Base-by-base conservation (phyloP, 2,888 invertebrate genomes). In the Desoria tigrina region DNA sequence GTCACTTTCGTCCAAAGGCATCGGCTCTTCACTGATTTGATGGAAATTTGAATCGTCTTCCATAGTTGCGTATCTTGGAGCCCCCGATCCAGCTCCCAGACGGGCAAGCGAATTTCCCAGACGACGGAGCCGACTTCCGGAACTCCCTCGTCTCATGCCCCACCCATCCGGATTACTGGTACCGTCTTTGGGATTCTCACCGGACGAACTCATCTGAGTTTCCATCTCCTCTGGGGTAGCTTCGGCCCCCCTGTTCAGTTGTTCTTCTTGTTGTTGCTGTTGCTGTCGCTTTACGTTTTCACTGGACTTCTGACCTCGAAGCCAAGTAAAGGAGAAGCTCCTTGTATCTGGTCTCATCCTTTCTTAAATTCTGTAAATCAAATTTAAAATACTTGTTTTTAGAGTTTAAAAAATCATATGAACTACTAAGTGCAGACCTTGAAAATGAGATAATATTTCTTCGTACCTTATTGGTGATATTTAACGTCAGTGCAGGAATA, bases 291-390 rank as follows among this genome's bases (percentile, higher is more conserved):
- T 32, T 50, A 51, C 18, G 9, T 53, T 45, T 24, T 42, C 21
- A 27, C 32, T 55, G 49, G 53, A 42, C 51, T 69, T 67, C 55
- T 71, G 72, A 7, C 71, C 72, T n/a, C 68, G 59, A 21, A 72
- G 61, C 73, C 76, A 77, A 9, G 77, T 77, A 57, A 77, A 77
- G 0, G 76, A 76, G 37, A 74, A 72, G 63, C 77, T 77, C 61
- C 75, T 63, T 23, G 72, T 72, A 59, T 76, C 76, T 7, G 76
- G 75, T 49, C 75, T 54, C 76, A 76, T 76, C 53, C 42, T 65
- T n/a, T n/a, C n/a, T n/a, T n/a, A n/a, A n/a, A n/a, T n/a, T n/a
- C n/a, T 32, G 27, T 23, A 14, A 54, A 26, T 14, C n/a, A n/a
- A n/a, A n/a, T n/a, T n/a, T n/a, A n/a, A n/a, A n/a, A n/a, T n/a